Evolutionary conservation across 2,888 invertebrate species (phyloP), one percentile per base, ranked within the genome.

Genomic region (Megalurothrips usitatus): DNA sequence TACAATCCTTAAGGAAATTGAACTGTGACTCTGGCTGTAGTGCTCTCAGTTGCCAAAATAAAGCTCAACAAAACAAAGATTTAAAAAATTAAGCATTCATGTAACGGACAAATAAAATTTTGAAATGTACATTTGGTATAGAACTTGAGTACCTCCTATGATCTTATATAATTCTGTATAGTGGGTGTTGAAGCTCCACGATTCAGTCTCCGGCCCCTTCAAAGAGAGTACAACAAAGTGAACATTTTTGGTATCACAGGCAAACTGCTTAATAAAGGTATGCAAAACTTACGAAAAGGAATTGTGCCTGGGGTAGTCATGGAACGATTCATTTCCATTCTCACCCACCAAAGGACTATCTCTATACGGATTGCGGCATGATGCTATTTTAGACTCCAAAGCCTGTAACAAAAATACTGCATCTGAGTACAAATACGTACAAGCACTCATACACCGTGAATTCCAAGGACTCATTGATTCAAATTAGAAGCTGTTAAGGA

Each of bases 341-440:
- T 82, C 43, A 82, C 82, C 26, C 82, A 82, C 14, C 82, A 82
- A 23, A 81, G 79, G n/a, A 52, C 52, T 79, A 83, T 83, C n/a
- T 82, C 83, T 63, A 83, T 81, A 47, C 82, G 82, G 49, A 82
- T 82, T 49, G 58, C 81, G 82, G 80, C 83, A 83, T 23, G 83
- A 82, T 58, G 88, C 91, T 88, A 92, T 89, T 87, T 92, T 92
- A 86, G 91, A 91, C 89, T 92, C 92, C 89, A 92, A 89, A 86
- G 91, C 91, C 92, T 92, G 89, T 87, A 90, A 89, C 80, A 83
- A 83, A 81, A 81, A 75, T 12, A 43, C 6, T 6, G 34, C 6
- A 43, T 87, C 86, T 84, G 83, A 86, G 87, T 87, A 87, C 34
- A 81, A 14, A 81, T 79, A 28, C 47, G 82, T 6, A 43, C 34